Conservation (phyloP, 1,140 invertebrate species). For the Papilio helenus region DNA sequence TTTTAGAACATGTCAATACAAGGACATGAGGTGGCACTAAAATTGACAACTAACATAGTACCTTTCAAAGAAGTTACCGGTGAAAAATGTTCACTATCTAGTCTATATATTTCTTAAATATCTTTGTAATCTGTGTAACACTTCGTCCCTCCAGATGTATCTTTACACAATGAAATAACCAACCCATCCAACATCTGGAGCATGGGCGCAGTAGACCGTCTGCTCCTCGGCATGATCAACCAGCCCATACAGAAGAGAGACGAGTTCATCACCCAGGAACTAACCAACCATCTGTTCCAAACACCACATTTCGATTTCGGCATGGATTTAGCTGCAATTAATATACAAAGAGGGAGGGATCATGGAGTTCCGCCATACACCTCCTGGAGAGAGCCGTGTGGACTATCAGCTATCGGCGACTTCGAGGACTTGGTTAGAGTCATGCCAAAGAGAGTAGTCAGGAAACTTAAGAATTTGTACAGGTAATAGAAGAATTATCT, state of each 20-base stretch:
- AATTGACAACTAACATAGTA: no score
- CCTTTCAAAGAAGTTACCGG: no score
- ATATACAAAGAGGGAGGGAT: constrained; percentile 94
- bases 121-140: no score
- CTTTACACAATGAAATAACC: constrained; percentile 89
- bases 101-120: no score
- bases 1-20: no score
- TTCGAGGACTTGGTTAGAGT: constrained; percentile 91
- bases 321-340: constrained; percentile 94
- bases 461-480: constrained; percentile 87
- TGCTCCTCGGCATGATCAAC: constrained; percentile 89
- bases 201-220: constrained; percentile 90
- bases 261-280: constrained; percentile 91
- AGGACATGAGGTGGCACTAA: no score
- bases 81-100: no score
- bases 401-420: constrained; percentile 86
- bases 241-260: constrained; percentile 91
- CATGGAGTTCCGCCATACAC: constrained; percentile 94
- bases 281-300: constrained; percentile 95
- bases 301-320: constrained; percentile 88
- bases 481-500: constrained; percentile 55
- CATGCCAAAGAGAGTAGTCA: constrained; percentile 86
- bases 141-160: constrained; percentile 85
- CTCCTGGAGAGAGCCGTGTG: constrained; percentile 91
- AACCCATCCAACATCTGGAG: constrained; percentile 86